Base-by-base conservation (phyloP, 2,113 vertebrate genomes). In the Pterocles gutturalis region DNA sequence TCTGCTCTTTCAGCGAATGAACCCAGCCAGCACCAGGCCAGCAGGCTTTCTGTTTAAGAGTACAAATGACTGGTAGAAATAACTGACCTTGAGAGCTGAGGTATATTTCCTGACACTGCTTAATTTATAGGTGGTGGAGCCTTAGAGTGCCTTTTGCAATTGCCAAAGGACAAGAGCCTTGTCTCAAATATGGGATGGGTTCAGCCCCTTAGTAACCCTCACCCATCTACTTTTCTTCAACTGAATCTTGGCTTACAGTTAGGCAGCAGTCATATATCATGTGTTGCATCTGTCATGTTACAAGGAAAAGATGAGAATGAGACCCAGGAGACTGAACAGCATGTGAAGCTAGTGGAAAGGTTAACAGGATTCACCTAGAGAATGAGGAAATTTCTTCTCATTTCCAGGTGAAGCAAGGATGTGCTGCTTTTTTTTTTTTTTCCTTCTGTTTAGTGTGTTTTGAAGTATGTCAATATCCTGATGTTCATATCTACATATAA, bases 271-370 rank as follows among this genome's bases (percentile, higher is more conserved):
- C n/a, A 11, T 66, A 22, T 13, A 67, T 86, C n/a, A 36, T 1
- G 1, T 1, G 0, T 26, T 62, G 11, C 41, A 64, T 72, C 73
- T 90, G 21, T 76, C 76, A 46, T 0, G 0, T 53, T 57, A 46
- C 33, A 46, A 81, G 22, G 6, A 90, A 62, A 92, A 76, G 28
- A 48, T 1, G 4, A 75, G 55, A 87, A 24, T 51, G 51, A 70
- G 77, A 62, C 26, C 28, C 0, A 0, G 17, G 29, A 19, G 53
- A 73, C 22, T 33, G 11, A 5, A 90, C 22, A 66, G 22, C 21
- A 33, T 31, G 17, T 62, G 49, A 80, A 83, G 21, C 10, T 46
- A 64, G 26, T 33, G 51, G 77, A 92, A 95, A 78, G 43, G 24
- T 86, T 88, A 54, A 48, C 18, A 73, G 13, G 18, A 87, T 67